Percentiles rank a stretch among this genome's conserved stretches.
phyloP scores from a whole-genome alignment of 2,113 vertebrate species.

The Mesocricetus auratus region DNA sequence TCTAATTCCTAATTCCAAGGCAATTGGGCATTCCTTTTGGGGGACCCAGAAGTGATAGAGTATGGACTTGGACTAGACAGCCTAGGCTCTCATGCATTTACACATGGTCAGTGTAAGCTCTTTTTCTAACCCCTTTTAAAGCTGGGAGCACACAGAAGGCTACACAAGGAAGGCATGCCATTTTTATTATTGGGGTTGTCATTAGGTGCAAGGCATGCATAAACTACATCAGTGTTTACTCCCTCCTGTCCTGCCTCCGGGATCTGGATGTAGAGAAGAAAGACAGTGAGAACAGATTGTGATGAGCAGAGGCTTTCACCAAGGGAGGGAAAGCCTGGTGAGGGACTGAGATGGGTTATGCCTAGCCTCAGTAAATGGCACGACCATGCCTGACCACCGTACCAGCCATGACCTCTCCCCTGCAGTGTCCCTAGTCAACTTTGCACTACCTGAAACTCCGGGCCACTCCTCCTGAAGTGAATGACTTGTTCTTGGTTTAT shows the following conservation, averaged over 20 bases:
- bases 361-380: background rate
- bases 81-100: background rate
- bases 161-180: background rate
- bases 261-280: background rate
- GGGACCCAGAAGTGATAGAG: background rate
- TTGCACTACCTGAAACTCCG: background rate
- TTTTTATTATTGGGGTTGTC: background rate
- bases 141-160: background rate
- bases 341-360: background rate
- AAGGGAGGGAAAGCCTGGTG: background rate
- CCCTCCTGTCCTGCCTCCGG: too few relatives aligned
- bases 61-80: rapidly evolving
- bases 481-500: background rate
- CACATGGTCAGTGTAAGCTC: background rate
- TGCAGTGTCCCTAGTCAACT: background rate
- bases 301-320: background rate
- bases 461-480: background rate
- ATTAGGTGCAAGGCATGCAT: background rate
- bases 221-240: background rate
- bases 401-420: background rate
- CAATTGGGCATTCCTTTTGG: background rate
- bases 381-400: background rate
- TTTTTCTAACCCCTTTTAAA: background rate
- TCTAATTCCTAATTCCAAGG: background rate
- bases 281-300: background rate